A percentile compares a stretch with the other conserved stretches of the same genome.
These are phyloP conservation scores for Poliocrania exsul DNA, from an alignment of 2,797 vertebrate genomes.

Conservation along the genomic window DNA sequence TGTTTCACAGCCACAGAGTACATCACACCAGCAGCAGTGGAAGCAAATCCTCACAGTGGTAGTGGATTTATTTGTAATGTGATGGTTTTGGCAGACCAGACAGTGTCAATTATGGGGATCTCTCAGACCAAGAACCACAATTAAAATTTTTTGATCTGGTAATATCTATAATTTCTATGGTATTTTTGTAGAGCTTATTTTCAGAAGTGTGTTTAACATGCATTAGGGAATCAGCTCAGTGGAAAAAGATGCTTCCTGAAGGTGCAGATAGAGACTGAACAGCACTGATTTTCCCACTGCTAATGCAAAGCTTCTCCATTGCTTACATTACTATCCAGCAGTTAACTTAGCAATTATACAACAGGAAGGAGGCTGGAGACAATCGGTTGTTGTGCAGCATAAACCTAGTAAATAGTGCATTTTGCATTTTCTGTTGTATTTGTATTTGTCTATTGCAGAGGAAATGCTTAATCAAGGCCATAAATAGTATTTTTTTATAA, in stretches of 20 bases:
- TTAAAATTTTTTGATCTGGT: background rate
- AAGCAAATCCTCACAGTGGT: background rate
- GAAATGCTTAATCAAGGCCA: background rate
- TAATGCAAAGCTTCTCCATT: background rate
- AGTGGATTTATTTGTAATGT: background rate
- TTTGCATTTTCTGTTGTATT: background rate
- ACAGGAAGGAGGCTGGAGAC: background rate
- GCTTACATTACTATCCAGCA: background rate
- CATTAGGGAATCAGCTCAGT: background rate
- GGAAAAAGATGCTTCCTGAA: background rate
- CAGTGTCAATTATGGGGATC: background rate
- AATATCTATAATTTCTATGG: background rate
- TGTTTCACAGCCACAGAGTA: background rate
- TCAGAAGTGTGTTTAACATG: background rate
- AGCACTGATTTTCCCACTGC: background rate
- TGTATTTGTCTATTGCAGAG: background rate
- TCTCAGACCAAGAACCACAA: background rate
- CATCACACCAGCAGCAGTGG: accelerated
- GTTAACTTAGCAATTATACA: background rate
- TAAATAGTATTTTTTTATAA: background rate
- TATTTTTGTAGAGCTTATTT: background rate
- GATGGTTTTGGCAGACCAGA: background rate
- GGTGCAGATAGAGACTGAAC: background rate
- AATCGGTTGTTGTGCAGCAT: background rate
- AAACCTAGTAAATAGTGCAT: background rate